phyloP scores from a whole-genome alignment of 2,888 invertebrate species.

The Rhagium mordax region DNA sequence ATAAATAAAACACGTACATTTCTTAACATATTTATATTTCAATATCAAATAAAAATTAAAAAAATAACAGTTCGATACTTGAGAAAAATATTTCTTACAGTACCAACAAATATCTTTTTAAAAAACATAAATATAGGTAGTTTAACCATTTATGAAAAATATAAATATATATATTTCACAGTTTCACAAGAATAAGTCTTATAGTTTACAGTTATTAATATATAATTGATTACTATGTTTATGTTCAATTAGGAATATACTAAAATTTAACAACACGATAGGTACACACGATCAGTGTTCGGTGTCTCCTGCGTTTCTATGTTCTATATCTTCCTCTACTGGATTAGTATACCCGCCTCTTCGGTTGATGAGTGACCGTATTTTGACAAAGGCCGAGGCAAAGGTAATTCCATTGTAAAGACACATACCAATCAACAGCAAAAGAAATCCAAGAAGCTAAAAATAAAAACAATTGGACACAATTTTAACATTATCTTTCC shows the following conservation, averaged over 20 bases:
- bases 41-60: neutral
- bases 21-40: neutral
- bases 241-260: slow-evolving; percentile 17
- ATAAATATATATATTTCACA: slow-evolving; percentile 28
- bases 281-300: slow-evolving; percentile 39
- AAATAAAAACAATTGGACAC: no score
- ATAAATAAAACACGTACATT: neutral
- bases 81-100: slow-evolving; percentile 18
- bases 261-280: neutral
- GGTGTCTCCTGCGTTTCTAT: slow-evolving; percentile 64
- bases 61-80: slow-evolving; percentile 13
- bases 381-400: slow-evolving; percentile 53
- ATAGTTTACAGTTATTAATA: slow-evolving; percentile 6
- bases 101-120: neutral
- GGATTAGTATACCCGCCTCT: slow-evolving; percentile 54
- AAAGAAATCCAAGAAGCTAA: slow-evolving; percentile 82
- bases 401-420: slow-evolving; percentile 78
- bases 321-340: slow-evolving; percentile 64
- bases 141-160: slow-evolving; percentile 18
- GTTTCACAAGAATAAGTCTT: slow-evolving; percentile 32
- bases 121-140: slow-evolving; percentile 1
- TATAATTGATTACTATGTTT: slow-evolving; percentile 2
- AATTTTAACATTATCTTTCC: no score
- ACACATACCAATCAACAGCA: slow-evolving; percentile 86
- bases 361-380: slow-evolving; percentile 52